Evolutionary conservation across 2,888 invertebrate species (phyloP), one percentile per base, ranked within the genome.

Genomic region (Drosophila gaucha): DNA sequence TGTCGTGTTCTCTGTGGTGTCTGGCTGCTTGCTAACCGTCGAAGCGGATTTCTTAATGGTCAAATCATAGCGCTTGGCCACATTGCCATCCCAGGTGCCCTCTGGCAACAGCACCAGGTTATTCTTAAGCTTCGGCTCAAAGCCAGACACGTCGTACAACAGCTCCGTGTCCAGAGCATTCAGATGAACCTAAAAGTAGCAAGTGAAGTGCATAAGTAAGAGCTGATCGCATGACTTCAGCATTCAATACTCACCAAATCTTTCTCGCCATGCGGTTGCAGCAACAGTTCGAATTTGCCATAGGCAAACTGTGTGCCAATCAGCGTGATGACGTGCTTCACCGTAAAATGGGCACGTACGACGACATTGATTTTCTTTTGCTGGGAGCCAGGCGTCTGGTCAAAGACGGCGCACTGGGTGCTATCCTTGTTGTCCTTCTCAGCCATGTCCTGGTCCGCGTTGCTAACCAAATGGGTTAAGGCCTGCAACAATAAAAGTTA

Each of bases 341-440:
- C 90, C 26, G 90, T 91, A 36, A 87, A 89, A 22, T 83, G 83
- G 24, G 89, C 84, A 14, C 91, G 89, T 6, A 91, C 91, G 24
- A 91, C 88, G 38, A 92, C 77, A 65, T 80, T 90, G 54, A 91
- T 90, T 80, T 90, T 92, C 70, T 90, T 91, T 54, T 90, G 89
- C 59, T 89, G 89, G 26, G 92, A 89, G 50, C 87, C 84, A 28
- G 91, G 91, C 56, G 91, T 90, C 73, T 89, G 91, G 72, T 92
- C 91, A 67, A 87, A 85, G 41, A 92, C 90, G 41, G 88, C 90
- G 74, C 91, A 91, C 67, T 90, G 89, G 64, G 90, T 87, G 36
- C 38, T 82, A 47, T 89, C 88, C 64, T 75, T 88, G 22, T 47
- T 65, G 10, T 39, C 56, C 54, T 66, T 52, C 30, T 77, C 78